Percentiles rank a stretch among this genome's conserved stretches.
These are phyloP conservation scores for Festucalex cinctus DNA, from an alignment of 2,113 vertebrate genomes.

Conservation along the genomic window DNA sequence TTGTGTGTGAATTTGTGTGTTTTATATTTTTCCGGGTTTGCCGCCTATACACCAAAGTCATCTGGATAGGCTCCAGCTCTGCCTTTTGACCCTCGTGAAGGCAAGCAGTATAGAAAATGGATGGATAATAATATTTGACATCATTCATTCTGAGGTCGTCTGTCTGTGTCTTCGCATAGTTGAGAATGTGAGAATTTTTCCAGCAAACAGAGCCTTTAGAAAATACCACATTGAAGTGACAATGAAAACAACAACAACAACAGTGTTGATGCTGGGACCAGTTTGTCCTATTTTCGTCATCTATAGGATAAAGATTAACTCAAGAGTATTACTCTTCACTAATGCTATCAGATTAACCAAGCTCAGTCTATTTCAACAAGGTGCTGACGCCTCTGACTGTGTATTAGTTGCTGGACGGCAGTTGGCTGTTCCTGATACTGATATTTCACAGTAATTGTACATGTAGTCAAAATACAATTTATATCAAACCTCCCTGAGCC, in stretches of 20 bases:
- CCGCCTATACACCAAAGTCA: no score
- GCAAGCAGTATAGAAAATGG: no score
- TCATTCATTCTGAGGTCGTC: no score
- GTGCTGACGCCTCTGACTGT: background rate
- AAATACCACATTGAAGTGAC: background rate
- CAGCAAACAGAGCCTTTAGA: background rate
- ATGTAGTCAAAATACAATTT: background rate
- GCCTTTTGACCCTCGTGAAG: no score
- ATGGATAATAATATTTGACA: no score
- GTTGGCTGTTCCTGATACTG: background rate
- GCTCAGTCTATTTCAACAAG: slow-evolving; percentile 6
- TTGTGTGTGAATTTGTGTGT: no score
- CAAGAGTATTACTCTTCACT: slow-evolving; percentile 5
- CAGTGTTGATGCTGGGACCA: background rate
- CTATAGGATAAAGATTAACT: slow-evolving; percentile 39
- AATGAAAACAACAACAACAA: background rate
- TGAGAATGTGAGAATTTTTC: no score
- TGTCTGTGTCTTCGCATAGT: no score
- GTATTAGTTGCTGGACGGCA: background rate
- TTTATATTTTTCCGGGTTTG: no score
- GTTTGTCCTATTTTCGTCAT: background rate
- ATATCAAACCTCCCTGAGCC: no score
- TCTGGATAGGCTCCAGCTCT: no score
- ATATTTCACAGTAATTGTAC: background rate
- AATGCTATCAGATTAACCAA: slow-evolving; percentile 32